Base-by-base conservation (phyloP, 1,140 invertebrate genomes). In the Orius insidiosus region DNA sequence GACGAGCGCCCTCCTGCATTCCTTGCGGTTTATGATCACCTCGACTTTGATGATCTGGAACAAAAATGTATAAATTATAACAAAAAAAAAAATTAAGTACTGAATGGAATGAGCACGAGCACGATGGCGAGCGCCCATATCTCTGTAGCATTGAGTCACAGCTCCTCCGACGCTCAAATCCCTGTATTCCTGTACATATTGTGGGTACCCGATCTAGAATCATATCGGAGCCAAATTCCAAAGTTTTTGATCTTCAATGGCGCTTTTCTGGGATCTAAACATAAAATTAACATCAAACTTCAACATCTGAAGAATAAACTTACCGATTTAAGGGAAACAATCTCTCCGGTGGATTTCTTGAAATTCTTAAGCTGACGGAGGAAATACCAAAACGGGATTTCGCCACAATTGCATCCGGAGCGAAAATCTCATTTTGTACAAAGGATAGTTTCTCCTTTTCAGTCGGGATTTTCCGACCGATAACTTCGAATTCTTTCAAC, bases 331-430 rank as follows among this genome's bases (percentile, higher is more conserved):
- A 94, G 73, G 11, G 78, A 83, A 15, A 99, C 86, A 63, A 99
- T 98, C 74, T 99, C 95, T 56, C 96, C 95, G 53, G 86, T 92
- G 34, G 86, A 85, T 68, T 98, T 99, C 73, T 99, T 99, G 65
- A 99, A 89, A 66, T 98, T 98, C 62, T 90, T 93, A 55, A 99
- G 66, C 61, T 95, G 88, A 54, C 89, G 76, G 53, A 96, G 74
- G 67, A 98, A 98, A 66, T 99, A 99, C 96, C 96, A 99, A 68
- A 98, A 99, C 95, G 75, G 15, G 93, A 97, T 68, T 98, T 99
- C 1, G 96, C 96, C 14, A 96, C 90, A 59, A 98, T 95, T 40
- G 74, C 73, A 66, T 99, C 94, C 3, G 93, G 89, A 44, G 96
- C 93, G 67, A 98, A 99, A 55, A 99, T 98, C 86, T 83, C 96